Percentiles rank a stretch among this genome's conserved stretches.
These are phyloP conservation scores for Triops cancriformis DNA, from an alignment of 1,140 invertebrate genomes.

Conservation along the genomic window DNA sequence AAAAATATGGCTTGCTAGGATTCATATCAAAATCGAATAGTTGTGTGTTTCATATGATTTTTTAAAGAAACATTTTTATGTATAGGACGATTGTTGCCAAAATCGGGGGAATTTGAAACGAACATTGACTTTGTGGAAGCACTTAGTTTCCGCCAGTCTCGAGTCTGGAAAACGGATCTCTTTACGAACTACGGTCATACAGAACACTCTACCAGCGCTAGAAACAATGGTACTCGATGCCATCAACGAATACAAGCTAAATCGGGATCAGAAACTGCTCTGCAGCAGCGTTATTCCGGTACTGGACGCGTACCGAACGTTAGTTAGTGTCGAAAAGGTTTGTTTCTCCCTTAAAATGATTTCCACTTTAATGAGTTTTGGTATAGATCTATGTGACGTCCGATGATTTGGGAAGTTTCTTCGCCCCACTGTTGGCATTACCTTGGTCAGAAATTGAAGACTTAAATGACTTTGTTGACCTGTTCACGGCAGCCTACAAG, in stretches of 20 bases:
- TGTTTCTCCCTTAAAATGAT: neutral
- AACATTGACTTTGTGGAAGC: neutral
- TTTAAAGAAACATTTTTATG: neutral
- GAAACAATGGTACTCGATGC: neutral
- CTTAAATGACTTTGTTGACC: slow-evolving; percentile 2
- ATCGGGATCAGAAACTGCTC: neutral
- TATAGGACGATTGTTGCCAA: neutral
- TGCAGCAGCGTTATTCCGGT: neutral
- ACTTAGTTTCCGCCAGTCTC: neutral
- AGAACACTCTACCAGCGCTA: neutral
- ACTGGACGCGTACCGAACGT: slow-evolving; percentile 6
- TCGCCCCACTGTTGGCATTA: neutral
- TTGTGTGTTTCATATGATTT: neutral
- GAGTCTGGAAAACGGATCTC: neutral
- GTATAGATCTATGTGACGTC: neutral
- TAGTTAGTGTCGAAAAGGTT: slow-evolving; percentile 1
- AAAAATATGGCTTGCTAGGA: too few species aligned
- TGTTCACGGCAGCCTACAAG: slow-evolving; percentile 23
- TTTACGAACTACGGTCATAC: neutral
- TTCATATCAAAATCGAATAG: too few species aligned
- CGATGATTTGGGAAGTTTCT: neutral
- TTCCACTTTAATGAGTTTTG: neutral
- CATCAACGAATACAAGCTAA: neutral
- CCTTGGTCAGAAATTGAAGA: slow-evolving; percentile 7
- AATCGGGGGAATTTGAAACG: neutral